Conservation (phyloP, 2,113 vertebrate genomes). For the Xenopus tropicalis region DNA sequence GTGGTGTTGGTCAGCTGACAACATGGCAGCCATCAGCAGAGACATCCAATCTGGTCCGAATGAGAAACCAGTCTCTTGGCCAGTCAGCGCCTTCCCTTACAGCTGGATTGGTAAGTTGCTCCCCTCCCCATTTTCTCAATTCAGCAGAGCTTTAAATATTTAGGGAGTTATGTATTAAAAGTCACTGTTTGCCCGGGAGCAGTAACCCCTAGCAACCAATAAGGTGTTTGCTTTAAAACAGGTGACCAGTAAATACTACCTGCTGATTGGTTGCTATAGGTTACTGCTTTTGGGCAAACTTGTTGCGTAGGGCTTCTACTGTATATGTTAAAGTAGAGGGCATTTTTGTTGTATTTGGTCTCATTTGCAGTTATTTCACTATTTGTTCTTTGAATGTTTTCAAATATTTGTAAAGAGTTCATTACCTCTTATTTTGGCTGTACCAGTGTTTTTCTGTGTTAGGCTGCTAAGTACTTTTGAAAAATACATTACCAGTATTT, state of each 20-base stretch:
- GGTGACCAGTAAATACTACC: too few relatives aligned
- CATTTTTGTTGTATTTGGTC: too few relatives aligned
- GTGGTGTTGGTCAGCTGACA: slow-evolving; percentile 79
- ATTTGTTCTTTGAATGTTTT: not conserved
- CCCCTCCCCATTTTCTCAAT: not conserved
- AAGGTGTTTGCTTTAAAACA: too few relatives aligned
- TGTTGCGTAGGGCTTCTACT: too few relatives aligned
- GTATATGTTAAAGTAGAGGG: too few relatives aligned
- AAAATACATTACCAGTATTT: not conserved
- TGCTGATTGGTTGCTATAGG: too few relatives aligned
- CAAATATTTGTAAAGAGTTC: not conserved
- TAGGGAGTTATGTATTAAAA: too few relatives aligned
- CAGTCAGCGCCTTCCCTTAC: slow-evolving; percentile 95
- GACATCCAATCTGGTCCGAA: slow-evolving; percentile 86
- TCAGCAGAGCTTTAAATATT: too few relatives aligned
- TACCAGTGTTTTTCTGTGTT: not conserved
- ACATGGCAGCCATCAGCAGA: slow-evolving; percentile 78
- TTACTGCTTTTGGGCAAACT: too few relatives aligned
- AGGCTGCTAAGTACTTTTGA: not conserved
- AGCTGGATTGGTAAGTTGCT: slow-evolving; percentile 82
- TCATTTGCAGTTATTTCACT: too few relatives aligned
- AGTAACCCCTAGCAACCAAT: too few relatives aligned
- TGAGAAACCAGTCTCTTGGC: slow-evolving; percentile 89
- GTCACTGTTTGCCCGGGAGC: too few relatives aligned
- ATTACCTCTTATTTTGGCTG: not conserved